Conservation (phyloP, 2,888 invertebrate genomes). For the Gari tellinella region DNA sequence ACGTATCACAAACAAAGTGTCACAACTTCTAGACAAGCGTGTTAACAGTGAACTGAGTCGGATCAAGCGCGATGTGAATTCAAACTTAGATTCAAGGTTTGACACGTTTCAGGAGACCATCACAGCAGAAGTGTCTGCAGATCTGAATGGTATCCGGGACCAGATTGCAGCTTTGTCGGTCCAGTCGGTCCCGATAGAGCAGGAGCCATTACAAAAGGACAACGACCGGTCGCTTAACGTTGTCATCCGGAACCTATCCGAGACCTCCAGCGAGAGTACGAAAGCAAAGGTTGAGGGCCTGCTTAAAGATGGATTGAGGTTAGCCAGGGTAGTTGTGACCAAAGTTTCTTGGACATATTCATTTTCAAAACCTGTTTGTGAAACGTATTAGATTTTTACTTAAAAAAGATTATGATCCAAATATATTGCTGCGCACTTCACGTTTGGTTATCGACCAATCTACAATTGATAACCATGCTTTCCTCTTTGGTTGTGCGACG, state of each 20-base stretch:
- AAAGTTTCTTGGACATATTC: no score
- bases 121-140: not conserved
- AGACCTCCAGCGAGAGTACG: conserved; percentile 2
- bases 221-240: conserved; percentile 3
- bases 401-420: no score
- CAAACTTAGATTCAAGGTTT: not conserved
- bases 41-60: not conserved
- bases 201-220: not conserved
- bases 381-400: no score
- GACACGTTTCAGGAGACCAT: not conserved
- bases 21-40: conserved; percentile 1
- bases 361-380: no score
- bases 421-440: no score
- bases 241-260: conserved; percentile 11
- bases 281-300: conserved; percentile 6
- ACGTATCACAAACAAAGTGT: conserved; percentile 1
- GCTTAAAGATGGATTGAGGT: conserved; percentile 7
- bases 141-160: conserved; percentile 1
- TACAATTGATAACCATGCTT: no score
- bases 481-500: no score
- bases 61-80: not conserved
- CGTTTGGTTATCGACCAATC: no score
- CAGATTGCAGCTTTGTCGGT: not conserved
- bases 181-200: not conserved
- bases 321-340: not conserved